Base-by-base conservation (phyloP, 2,797 vertebrate species). In the Pterois miles region DNA sequence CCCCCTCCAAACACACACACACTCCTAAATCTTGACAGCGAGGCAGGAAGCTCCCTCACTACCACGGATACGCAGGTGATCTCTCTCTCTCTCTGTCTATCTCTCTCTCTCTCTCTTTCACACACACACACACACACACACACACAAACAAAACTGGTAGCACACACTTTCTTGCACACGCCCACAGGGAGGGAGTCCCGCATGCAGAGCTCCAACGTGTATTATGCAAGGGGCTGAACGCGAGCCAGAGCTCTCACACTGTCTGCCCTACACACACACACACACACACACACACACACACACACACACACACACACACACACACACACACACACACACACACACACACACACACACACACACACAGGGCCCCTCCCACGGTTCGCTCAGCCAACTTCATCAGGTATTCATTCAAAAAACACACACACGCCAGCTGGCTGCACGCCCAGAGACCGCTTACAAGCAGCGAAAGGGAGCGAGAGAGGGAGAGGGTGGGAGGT, bases 331-430 rank as follows among this genome's bases (percentile, higher is more conserved):
- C 23, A 43, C 85, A 34, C 84, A 74, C 76, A 56, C 79, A 81
- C 79, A 73, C 59, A 62, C 71, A 64, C 67, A 65, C 65, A 65
- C 71, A 70, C 68, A 54, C 69, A 40, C 78, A 46, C 89, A 85
- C 86, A 64, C 82, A 80, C 57, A 43, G 73, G 33, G 91, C 88
- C 87, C 82, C 92, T 91, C 90, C 82, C 88, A 87, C 88, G 60
- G 85, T 91, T 93, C 91, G 72, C 90, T 92, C 93, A 92, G 95
- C 95, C 95, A 96, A 96, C 93, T 95, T 95, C 94, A 97, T 97
- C 96, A 97, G 96, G 96, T 96, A 96, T 96, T 97, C 96, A 96
- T 97, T 97, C 96, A 97, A 93, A 95, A 94, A 94, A 92, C 90
- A 88, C 88, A 93, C 90, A 91, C 92, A 91, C 85, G 90, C 89